Conservation (phyloP, 2,888 invertebrate species). For the Drosophila mulleri region DNA sequence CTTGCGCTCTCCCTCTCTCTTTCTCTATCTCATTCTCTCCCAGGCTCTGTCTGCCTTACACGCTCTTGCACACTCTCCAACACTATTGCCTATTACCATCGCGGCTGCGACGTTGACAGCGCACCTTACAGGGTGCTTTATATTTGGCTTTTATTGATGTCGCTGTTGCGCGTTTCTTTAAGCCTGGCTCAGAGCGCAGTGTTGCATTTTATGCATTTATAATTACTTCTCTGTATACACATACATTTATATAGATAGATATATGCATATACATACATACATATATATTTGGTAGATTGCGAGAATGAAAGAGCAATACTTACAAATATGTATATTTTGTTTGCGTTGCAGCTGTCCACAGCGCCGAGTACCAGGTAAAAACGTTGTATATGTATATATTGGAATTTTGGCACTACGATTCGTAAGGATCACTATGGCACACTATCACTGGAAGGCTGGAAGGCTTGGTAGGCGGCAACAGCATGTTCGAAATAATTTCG, state of each 20-base stretch:
- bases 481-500: slow-evolving; percentile 31
- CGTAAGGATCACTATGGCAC: slow-evolving; percentile 62
- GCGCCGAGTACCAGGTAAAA: slow-evolving; percentile 42
- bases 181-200: slow-evolving; percentile 56
- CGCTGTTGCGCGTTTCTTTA: slow-evolving; percentile 37
- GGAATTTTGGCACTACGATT: slow-evolving; percentile 61
- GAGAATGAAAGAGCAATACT: not conserved
- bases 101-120: slow-evolving; percentile 53
- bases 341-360: slow-evolving; percentile 39
- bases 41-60: slow-evolving; percentile 13
- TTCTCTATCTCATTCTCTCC: slow-evolving; percentile 8
- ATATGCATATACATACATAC: no score
- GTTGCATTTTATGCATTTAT: slow-evolving; percentile 77
- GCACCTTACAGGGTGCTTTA: slow-evolving; percentile 74
- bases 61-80: slow-evolving; percentile 39
- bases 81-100: slow-evolving; percentile 64
- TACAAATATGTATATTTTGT: slow-evolving; percentile 19
- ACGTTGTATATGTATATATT: slow-evolving; percentile 24
- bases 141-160: slow-evolving; percentile 63
- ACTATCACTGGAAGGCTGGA: slow-evolving; percentile 43
- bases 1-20: slow-evolving; percentile 41
- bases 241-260: slow-evolving; percentile 1
- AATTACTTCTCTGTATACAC: slow-evolving; percentile 64
- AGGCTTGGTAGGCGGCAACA: slow-evolving; percentile 26
- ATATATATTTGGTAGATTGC: no score